Conservation (phyloP, 2,113 vertebrate genomes). For the Chinchilla lanigera region DNA sequence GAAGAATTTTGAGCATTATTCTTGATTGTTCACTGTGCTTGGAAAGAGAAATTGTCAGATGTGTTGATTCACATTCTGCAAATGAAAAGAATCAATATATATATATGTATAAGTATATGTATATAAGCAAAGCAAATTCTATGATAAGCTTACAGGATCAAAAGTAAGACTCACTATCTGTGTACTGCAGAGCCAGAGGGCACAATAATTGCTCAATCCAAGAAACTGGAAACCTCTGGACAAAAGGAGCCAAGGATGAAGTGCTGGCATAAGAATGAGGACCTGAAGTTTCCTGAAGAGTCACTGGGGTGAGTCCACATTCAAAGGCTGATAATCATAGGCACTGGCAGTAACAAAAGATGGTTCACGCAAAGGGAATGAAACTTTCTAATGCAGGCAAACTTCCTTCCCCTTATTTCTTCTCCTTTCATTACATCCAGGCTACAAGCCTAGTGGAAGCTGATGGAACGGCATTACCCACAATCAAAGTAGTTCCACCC, state of each 20-base stretch:
- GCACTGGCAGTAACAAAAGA: neutral
- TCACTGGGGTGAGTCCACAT: neutral
- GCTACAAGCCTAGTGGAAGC: neutral
- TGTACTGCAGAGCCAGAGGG: neutral
- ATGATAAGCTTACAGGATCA: neutral
- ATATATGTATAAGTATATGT: neutral
- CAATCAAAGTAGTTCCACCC: no score
- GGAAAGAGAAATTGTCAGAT: neutral
- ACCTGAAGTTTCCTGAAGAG: neutral
- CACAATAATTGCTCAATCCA: neutral
- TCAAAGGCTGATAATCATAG: neutral
- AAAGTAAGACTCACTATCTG: neutral
- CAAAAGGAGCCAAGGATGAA: neutral
- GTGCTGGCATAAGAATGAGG: neutral
- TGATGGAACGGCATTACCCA: neutral
- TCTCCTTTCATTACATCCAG: neutral
- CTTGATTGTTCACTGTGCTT: fast-evolving
- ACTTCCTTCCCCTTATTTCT: neutral
- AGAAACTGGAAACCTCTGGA: neutral
- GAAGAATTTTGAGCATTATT: neutral
- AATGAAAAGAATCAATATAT: neutral
- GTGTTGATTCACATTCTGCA: neutral
- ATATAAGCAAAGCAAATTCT: neutral
- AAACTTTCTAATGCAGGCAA: neutral
- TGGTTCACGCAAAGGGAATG: neutral